Base-by-base conservation (phyloP, 1,140 invertebrate species). In the Coenobita brevimanus region DNA sequence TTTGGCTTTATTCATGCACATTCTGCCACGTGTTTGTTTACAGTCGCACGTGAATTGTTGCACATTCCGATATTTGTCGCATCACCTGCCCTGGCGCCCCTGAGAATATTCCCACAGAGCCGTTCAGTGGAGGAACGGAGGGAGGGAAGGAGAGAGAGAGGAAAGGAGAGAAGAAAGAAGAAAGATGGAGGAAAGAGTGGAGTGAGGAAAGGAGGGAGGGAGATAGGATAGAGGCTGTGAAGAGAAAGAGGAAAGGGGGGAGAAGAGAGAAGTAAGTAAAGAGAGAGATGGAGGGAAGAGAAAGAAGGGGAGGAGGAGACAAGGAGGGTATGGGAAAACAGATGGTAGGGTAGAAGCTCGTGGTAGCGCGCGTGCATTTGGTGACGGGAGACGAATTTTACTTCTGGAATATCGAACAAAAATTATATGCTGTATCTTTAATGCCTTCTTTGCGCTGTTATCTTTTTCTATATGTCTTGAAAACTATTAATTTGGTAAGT, bases 61-160 rank as follows among this genome's bases (percentile, higher is more conserved):
- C 73, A 38, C 73, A 76, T 76, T 76, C 73, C 73, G 27, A 24
- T 6, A 76, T 38, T 76, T 46, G 73, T 46, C 33, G 38, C 41
- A 24, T 43, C 54, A n/a, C 54, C 78, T 57, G 38, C 46, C 75
- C 78, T 62, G 27, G 33, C 54, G 60, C 54, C 54, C 78, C 78
- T 80, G 78, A 36, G 54, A 80, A 64, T 80, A 80, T 80, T 80
- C 78, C 78, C 78, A 62, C 36, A 33, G 73, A 46, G 46, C 33
- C 73, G 73, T 76, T 76, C 73, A 30, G n/a, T 21, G 73, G 13
- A 24, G 73, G 36, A 21, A 38, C 33, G 13, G 46, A 24, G 15
- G 41, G 46, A 46, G 41, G 73, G 46, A 30, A 30, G n/a, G 30
- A 24, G n/a, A 10, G 41, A 33, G 69, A 33, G 73, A 24, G 73